Conservation (phyloP, 2,888 invertebrate genomes). For the Archips crataeganus region DNA sequence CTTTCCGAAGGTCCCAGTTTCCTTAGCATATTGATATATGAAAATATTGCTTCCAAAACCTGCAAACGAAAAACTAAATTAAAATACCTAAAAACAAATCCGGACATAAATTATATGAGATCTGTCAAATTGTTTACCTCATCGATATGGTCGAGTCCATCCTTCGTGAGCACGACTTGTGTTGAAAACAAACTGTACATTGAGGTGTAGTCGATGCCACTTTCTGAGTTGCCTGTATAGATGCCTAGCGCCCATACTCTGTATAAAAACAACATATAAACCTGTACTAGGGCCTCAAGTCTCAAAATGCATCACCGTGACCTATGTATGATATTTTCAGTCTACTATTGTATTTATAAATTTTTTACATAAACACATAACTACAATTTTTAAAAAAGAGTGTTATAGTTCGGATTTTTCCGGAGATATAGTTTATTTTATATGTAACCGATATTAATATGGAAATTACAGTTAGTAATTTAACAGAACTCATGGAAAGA, state of each 20-base stretch:
- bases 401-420: too few relatives aligned
- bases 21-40: conserved; percentile 91
- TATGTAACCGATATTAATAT: too few relatives aligned
- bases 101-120: too few relatives aligned
- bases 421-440: too few relatives aligned
- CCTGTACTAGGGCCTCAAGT: neutral
- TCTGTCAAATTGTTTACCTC: conserved; percentile 72
- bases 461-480: too few relatives aligned
- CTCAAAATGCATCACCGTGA: too few relatives aligned
- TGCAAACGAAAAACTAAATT: conserved; percentile 58
- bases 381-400: too few relatives aligned
- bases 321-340: too few relatives aligned
- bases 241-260: conserved; percentile 92
- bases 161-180: conserved; percentile 91
- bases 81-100: too few relatives aligned
- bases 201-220: conserved; percentile 92
- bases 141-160: conserved; percentile 89
- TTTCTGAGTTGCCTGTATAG: conserved; percentile 89
- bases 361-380: too few relatives aligned
- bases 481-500: too few relatives aligned
- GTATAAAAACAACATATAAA: conserved; percentile 44
- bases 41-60: conserved; percentile 92
- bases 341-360: too few relatives aligned
- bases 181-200: conserved; percentile 92
- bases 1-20: conserved; percentile 88